Evolutionary conservation across 2,888 invertebrate genomes (phyloP).

Genomic region (Allolobophora icterica): DNA sequence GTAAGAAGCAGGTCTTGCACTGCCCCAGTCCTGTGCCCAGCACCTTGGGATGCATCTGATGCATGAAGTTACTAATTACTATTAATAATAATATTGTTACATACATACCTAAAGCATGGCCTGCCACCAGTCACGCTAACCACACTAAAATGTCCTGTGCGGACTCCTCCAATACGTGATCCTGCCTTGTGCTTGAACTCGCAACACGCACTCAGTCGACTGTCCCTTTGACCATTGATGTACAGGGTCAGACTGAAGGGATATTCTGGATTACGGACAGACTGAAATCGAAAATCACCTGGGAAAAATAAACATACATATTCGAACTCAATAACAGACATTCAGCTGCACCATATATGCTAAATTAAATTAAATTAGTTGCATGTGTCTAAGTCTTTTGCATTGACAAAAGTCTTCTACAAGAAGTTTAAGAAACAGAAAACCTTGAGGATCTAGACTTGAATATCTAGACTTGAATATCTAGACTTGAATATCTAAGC

Average conservation of each 20-base stretch:
- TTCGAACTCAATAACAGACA: neutral
- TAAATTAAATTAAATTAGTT: neutral
- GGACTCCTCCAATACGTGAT: slow-evolving; percentile 61
- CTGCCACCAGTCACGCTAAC: slow-evolving; percentile 56
- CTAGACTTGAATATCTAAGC: too few relatives aligned
- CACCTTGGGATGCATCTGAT: too few relatives aligned
- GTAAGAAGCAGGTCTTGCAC: neutral
- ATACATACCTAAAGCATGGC: slow-evolving; percentile 46
- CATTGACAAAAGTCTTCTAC: too few relatives aligned
- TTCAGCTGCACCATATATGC: neutral
- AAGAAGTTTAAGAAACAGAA: too few relatives aligned
- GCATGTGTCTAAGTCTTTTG: neutral
- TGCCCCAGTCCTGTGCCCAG: too few relatives aligned
- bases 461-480: too few relatives aligned
- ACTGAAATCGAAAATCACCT: slow-evolving; percentile 64
- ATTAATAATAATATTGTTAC: too few relatives aligned
- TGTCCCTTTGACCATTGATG: slow-evolving; percentile 64
- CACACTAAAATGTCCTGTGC: slow-evolving; percentile 64
- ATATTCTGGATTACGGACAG: slow-evolving; percentile 64
- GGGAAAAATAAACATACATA: slow-evolving; percentile 43
- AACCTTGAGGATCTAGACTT: too few relatives aligned
- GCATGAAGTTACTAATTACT: too few relatives aligned
- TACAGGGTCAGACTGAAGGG: slow-evolving; percentile 66
- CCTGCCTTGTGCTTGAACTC: slow-evolving; percentile 65
- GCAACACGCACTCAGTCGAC: slow-evolving; percentile 66